Evolutionary conservation across 2,888 invertebrate genomes (phyloP), one percentile per base, ranked within the genome.

Genomic region (Hofmannophila pseudospretella): DNA sequence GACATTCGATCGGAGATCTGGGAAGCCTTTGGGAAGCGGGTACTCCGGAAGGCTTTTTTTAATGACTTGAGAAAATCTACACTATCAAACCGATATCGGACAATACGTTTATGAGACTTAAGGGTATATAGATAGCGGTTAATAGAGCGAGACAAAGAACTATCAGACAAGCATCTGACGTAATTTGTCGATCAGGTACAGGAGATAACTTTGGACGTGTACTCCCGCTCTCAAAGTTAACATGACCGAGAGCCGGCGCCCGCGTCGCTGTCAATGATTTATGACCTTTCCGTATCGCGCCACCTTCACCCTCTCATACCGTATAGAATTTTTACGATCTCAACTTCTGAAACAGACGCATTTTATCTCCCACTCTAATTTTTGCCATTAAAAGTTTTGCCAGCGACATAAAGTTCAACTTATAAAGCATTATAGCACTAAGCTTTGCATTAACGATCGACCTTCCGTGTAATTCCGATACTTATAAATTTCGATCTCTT

Each of bases 261-360:
- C 22, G 7, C 25, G 11, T 14, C 9, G 31, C 30, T 48, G 41
- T 41, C 44, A 47, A 43, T 54, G 50, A 61, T 63, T 61, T 58
- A 63, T 58, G 49, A 48, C 54, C 40, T 30, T 38, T 41, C 44
- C 49, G 44, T 45, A 51, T 51, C 50, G 47, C 36, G 37, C 48
- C 53, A 56, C 57, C 54, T 54, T 49, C 52, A 47, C 46, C 45
- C 49, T 43, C 47, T 43, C 41, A 50, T 51, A 53, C 42, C 49
- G 50, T 47, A 52, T 44, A 53, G 49, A 50, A 51, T 53, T 61
- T 66, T 64, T 64, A 64, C 55, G 61, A 61, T 45, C 47, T 25
- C 44, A 43, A 57, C 54, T 60, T 59, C 42, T 41, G 44, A 41
- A 58, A 59, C 60, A 65, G 59, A 59, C 53, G 54, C 56, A 51